Conservation (phyloP, 2,888 invertebrate genomes). For the Agriotes lineatus region DNA sequence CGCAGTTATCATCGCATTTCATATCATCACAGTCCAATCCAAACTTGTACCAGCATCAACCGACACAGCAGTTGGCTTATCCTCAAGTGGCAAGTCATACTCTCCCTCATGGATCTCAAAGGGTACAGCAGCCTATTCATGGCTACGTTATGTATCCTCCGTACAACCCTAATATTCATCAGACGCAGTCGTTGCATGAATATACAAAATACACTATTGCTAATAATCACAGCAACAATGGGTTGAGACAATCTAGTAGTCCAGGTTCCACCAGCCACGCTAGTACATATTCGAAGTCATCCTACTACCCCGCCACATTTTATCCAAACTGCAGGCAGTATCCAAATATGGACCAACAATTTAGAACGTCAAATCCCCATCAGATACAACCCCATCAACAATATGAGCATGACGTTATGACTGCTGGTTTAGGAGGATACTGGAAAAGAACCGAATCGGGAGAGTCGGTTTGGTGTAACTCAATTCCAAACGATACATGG, state of each 20-base stretch:
- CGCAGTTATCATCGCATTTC: constrained; percentile 37
- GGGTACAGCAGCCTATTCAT: constrained; percentile 37
- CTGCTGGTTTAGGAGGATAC: constrained; percentile 62
- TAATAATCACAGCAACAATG: constrained; percentile 37
- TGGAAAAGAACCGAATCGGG: constrained; percentile 64
- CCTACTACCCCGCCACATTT: constrained; percentile 49
- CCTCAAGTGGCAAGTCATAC: constrained; percentile 38
- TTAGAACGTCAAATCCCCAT: constrained; percentile 55
- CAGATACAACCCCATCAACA: constrained; percentile 64
- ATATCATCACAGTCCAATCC: constrained; percentile 48
- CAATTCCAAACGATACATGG: constrained; percentile 58
- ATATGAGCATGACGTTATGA: constrained; percentile 61
- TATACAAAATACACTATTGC: constrained; percentile 42
- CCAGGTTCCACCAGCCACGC: constrained; percentile 51
- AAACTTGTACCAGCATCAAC: constrained; percentile 47
- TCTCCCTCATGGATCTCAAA: constrained; percentile 43
- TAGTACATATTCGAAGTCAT: constrained; percentile 49
- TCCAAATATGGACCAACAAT: constrained; percentile 41
- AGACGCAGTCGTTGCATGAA: constrained; percentile 36
- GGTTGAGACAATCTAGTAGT: constrained; percentile 50
- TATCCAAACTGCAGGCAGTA: constrained; percentile 39
- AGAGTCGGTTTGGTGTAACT: constrained; percentile 63
- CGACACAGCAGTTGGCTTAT: constrained; percentile 39
- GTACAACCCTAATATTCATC: constrained; percentile 40
- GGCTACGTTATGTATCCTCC: constrained; percentile 43